These are phyloP conservation scores for Bombus difficillimus DNA, from an alignment of 1,140 invertebrate species.

Conservation along the genomic window DNA sequence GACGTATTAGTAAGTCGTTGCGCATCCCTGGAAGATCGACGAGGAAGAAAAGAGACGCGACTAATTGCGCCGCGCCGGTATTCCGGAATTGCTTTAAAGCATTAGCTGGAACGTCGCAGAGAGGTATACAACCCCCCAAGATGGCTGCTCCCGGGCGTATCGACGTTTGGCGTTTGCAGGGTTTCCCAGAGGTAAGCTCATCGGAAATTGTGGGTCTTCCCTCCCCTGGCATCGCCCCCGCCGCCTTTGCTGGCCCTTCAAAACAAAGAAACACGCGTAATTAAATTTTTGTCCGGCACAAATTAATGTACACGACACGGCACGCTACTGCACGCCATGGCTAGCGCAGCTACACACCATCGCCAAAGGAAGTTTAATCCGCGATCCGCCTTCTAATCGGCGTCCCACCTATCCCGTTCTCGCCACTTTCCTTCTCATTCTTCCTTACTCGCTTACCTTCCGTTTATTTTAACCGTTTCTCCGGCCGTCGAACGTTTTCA, in stretches of 20 bases:
- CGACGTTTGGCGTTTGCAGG: conserved; percentile 81
- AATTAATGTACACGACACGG: conserved; percentile 62
- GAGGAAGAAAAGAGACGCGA: conserved; percentile 11
- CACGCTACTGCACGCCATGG: background rate
- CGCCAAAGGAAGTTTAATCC: conserved; percentile 43
- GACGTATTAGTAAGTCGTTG: accelerated
- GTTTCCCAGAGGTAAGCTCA: conserved; percentile 83
- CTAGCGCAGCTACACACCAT: conserved; percentile 13
- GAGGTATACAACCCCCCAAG: conserved; percentile 79
- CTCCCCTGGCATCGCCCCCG: conserved; percentile 77
- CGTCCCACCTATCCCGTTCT: background rate
- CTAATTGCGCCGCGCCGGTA: conserved; percentile 47
- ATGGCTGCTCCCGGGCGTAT: conserved; percentile 81
- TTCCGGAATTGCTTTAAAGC: conserved; percentile 73
- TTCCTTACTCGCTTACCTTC: no score
- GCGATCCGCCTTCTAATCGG: conserved; percentile 25
- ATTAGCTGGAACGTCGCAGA: conserved; percentile 72
- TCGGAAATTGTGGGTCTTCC: conserved; percentile 82
- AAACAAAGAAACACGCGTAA: conserved; percentile 81
- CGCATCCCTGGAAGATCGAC: background rate
- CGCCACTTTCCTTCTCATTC: background rate
- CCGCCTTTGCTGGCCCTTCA: conserved; percentile 73
- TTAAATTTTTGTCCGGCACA: conserved; percentile 74
- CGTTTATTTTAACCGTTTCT: background rate
- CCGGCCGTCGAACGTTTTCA: background rate